A percentile compares a stretch with the other conserved stretches of the same genome.
Conservation (phyloP, 35 echinoderm and acorn worm species). For the Patiria miniata region DNA sequence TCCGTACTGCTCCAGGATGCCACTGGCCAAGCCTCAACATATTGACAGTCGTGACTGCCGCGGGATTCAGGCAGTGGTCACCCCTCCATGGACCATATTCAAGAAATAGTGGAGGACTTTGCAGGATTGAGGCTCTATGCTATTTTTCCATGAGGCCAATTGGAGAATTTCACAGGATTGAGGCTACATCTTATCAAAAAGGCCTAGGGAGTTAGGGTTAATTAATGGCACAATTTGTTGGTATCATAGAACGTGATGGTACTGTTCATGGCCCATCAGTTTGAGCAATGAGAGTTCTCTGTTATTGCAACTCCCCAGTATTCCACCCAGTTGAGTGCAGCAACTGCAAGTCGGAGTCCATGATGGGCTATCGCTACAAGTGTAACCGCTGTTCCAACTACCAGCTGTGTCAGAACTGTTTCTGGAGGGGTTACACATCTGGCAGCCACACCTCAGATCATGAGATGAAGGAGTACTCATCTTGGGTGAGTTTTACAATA, state of each 20-base stretch:
- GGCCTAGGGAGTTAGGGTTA: too few species aligned
- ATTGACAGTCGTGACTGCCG: too few species aligned
- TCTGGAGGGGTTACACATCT: slow-evolving; percentile 93
- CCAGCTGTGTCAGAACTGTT: slow-evolving; percentile 97
- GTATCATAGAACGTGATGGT: background rate
- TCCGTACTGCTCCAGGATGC: too few species aligned
- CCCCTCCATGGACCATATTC: too few species aligned
- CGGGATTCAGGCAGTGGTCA: too few species aligned
- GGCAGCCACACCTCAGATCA: slow-evolving; percentile 85
- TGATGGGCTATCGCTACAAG: slow-evolving; percentile 99
- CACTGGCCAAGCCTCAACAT: too few species aligned
- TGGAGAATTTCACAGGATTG: too few species aligned
- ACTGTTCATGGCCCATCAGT: background rate
- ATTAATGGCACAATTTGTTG: too few species aligned
- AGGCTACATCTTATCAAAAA: too few species aligned
- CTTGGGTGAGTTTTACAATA: slow-evolving; percentile 64
- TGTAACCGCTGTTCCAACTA: slow-evolving; percentile 96
- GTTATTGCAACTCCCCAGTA: slow-evolving; percentile 33
- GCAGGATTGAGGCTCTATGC: too few species aligned
- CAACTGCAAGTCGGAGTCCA: slow-evolving; percentile 86
- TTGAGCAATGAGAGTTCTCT: background rate
- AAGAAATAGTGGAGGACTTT: too few species aligned
- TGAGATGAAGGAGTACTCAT: slow-evolving; percentile 97
- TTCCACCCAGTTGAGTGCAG: slow-evolving; percentile 98
- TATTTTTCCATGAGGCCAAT: too few species aligned